These are phyloP conservation scores for Candidula unifasciata DNA, from an alignment of 2,888 invertebrate species.

Conservation along the genomic window DNA sequence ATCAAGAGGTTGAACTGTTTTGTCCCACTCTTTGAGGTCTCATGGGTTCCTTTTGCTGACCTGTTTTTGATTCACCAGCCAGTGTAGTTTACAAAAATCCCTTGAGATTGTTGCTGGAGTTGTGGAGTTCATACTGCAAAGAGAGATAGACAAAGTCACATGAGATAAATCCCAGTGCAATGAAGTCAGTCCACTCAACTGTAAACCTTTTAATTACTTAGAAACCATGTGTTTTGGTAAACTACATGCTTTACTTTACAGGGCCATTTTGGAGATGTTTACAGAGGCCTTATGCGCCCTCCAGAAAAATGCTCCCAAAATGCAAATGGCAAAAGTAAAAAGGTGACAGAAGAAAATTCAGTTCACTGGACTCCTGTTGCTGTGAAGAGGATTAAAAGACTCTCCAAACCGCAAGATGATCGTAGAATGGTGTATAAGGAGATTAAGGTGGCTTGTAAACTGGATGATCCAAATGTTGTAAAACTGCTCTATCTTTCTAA, in stretches of 20 bases:
- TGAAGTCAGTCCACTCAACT: too few species aligned
- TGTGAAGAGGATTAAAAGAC: constrained; percentile 24
- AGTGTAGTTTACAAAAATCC: too few species aligned
- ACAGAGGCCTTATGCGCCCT: not conserved
- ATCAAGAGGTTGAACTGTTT: too few species aligned
- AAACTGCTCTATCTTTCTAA: not conserved
- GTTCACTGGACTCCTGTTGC: constrained; percentile 10
- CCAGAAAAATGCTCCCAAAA: not conserved
- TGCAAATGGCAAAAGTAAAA: not conserved
- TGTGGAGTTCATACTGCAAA: too few species aligned
- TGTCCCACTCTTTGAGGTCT: too few species aligned
- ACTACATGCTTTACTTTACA: not conserved
- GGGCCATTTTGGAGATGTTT: constrained; percentile 43
- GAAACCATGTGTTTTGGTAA: not conserved
- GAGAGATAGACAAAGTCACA: too few species aligned
- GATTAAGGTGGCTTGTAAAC: constrained; percentile 2
- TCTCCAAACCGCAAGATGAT: not conserved
- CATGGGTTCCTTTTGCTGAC: too few species aligned
- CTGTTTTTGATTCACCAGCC: too few species aligned
- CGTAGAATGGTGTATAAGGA: not conserved
- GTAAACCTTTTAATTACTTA: too few species aligned
- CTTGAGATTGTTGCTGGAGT: too few species aligned
- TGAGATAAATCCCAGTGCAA: too few species aligned
- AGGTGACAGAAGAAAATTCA: not conserved
- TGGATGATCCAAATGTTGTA: constrained; percentile 32